Evolutionary conservation across 2,797 vertebrate genomes (phyloP).

Genomic region (Linurgus olivaceus): DNA sequence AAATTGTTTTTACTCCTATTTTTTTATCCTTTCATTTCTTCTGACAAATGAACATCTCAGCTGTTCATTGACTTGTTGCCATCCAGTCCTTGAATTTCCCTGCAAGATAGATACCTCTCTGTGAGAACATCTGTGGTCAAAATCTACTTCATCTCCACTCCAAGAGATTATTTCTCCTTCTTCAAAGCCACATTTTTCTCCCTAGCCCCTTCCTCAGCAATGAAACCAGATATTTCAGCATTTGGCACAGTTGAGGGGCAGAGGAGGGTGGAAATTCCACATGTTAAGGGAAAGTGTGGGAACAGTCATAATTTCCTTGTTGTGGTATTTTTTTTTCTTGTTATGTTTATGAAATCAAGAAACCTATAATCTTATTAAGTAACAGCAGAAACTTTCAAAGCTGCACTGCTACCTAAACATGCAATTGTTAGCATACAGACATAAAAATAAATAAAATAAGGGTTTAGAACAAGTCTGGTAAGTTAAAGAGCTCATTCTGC

Average conservation of each 20-base stretch:
- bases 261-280: background rate
- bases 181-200: background rate
- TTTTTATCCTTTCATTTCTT: background rate
- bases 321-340: background rate
- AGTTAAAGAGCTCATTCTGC: background rate
- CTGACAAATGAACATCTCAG: background rate
- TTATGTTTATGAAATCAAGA: background rate
- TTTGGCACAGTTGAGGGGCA: background rate
- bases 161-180: background rate
- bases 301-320: background rate
- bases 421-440: background rate
- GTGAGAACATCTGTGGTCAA: background rate
- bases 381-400: background rate
- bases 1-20: background rate
- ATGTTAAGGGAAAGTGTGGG: background rate
- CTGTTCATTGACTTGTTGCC: background rate
- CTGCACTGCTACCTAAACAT: background rate
- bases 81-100: background rate
- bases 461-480: background rate
- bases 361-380: background rate
- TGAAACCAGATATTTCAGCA: background rate
- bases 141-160: background rate
- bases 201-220: background rate
- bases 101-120: accelerated
- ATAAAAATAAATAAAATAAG: background rate